These are phyloP conservation scores for Eulemur coronatus DNA, from an alignment of 2,797 vertebrate genomes.

Conservation along the genomic window DNA sequence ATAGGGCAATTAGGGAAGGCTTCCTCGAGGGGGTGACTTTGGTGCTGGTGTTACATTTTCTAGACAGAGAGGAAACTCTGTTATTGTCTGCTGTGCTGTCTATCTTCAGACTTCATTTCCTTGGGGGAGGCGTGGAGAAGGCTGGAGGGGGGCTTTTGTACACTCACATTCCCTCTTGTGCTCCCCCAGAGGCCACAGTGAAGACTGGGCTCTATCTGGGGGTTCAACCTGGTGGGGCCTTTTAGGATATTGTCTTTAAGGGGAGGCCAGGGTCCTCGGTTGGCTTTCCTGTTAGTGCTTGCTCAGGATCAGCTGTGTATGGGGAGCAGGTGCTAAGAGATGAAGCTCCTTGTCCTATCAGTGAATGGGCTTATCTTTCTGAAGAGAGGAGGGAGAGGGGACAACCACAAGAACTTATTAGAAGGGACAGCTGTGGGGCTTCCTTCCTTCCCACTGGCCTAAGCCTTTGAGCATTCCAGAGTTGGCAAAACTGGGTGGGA, in stretches of 20 bases:
- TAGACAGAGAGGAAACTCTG: not conserved
- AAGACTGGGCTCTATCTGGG: not conserved
- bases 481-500: not conserved
- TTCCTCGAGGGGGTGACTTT: conserved; percentile 1
- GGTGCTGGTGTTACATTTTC: not conserved
- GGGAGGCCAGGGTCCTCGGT: not conserved
- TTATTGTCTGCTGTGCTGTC: not conserved
- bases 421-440: not conserved
- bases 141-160: not conserved
- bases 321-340: not conserved
- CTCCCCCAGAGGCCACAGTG: not conserved
- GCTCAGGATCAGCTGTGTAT: not conserved
- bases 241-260: not conserved
- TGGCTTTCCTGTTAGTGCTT: not conserved
- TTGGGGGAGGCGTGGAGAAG: not conserved
- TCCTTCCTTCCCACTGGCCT: not conserved
- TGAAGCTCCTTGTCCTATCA: not conserved
- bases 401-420: not conserved
- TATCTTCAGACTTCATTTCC: not conserved
- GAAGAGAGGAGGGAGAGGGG: not conserved
- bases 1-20: not conserved
- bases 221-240: not conserved
- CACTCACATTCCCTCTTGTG: not conserved
- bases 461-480: not conserved
- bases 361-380: not conserved